Base-by-base conservation (phyloP, 2,113 vertebrate genomes). In the Bubo scandiacus region DNA sequence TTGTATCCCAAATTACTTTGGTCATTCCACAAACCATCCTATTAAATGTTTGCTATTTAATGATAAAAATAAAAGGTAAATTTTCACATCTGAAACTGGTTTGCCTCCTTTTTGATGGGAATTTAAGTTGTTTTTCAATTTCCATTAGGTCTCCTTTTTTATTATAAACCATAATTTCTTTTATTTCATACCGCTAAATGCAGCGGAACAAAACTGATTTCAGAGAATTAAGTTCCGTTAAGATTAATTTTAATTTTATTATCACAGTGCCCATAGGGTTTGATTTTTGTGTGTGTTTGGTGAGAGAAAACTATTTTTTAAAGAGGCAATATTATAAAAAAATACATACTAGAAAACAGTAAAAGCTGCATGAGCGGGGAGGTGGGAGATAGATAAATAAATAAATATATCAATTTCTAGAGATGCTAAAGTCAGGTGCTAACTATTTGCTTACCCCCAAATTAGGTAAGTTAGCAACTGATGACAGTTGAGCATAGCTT, bases 181-280 rank as follows among this genome's bases (percentile, higher is more conserved):
- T 94, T 66, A 88, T 82, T 94, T 84, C 68, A 36, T 65, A 54
- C 52, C 96, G 86, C n/a, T 95, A 96, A 94, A 96, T 94, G 84
- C 84, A 86, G 59, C 90, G 68, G 94, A 89, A 57, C 75, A 84
- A 90, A 96, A 92, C 78, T 84, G 51, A 94, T 96, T 96, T 94
- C 45, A 68, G 81, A 91, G 42, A 79, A 87, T 89, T 94, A 81
- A 94, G 77, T 88, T 92, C 61, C 82, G 32, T 73, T 96, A 83
- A 91, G 86, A 94, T 96, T 95, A 0, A 88, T 87, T 97, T 93
- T 90, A 73, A 93, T 96, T 93, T 92, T 79, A 94, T 96, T 92
- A 86, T 42, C 25, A 40, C 52, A 61, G 66, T 70, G 26, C 21
- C 71, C 43, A 36, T 23, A 92, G 45, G 49, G 29, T 83, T 91